A percentile compares a stretch with the other conserved stretches of the same genome.
These are phyloP conservation scores for Antheraea assamensis DNA, from an alignment of 2,888 invertebrate species.

Conservation along the genomic window DNA sequence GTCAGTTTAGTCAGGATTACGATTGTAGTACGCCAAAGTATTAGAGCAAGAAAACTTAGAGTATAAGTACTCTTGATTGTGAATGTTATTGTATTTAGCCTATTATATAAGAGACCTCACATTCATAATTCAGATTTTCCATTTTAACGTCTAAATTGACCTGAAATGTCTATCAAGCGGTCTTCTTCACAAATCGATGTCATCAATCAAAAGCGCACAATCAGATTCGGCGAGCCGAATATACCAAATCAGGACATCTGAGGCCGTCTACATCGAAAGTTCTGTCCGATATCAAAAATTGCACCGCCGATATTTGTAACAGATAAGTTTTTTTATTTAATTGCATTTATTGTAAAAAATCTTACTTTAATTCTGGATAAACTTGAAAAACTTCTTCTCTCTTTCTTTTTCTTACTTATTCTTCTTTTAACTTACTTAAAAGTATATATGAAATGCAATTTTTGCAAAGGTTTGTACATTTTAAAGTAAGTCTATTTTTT, in stretches of 20 bases:
- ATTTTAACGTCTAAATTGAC: slow-evolving; percentile 1
- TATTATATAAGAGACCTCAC: background rate
- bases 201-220: slow-evolving; percentile 22
- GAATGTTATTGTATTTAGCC: background rate
- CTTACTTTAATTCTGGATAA: too few species aligned
- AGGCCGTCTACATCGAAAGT: background rate
- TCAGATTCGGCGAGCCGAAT: slow-evolving; percentile 7
- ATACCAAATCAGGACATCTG: slow-evolving; percentile 14
- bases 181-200: slow-evolving; percentile 17
- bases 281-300: slow-evolving; percentile 6
- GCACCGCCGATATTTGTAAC: background rate
- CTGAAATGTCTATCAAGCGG: slow-evolving; percentile 9
- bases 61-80: background rate
- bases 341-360: background rate
- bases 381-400: too few species aligned
- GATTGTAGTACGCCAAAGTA: background rate
- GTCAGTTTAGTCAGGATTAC: too few species aligned
- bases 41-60: too few species aligned
- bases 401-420: too few species aligned
- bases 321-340: background rate
- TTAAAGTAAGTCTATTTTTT: too few species aligned
- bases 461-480: too few species aligned
- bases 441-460: too few species aligned
- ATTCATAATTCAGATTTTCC: background rate
- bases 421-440: too few species aligned